Evolutionary conservation across 2,888 invertebrate genomes (phyloP), one percentile per base, ranked within the genome.

Genomic region (Ochropleura plecta): DNA sequence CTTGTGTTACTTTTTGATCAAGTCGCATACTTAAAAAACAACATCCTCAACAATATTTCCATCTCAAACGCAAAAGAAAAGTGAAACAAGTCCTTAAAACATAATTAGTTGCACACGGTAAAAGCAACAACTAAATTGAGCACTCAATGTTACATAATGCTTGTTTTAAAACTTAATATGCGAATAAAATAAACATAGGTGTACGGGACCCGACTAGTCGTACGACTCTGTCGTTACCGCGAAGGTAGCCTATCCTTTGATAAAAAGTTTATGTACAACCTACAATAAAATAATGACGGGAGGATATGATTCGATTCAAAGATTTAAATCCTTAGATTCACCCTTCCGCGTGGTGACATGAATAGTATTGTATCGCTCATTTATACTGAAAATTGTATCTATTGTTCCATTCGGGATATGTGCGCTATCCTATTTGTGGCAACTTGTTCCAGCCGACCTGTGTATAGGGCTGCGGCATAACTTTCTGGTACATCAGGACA

Each of bases 91-190:
- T 78, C 70, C 74, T 73, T 78, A 82, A 83, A 89, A 85, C 76
- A 88, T 79, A 86, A 88, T 91, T 90, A 92, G 89, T 91, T 85
- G 88, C 91, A 91, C 91, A 88, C 89, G 79, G 79, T 84, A 82
- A 86, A 92, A 92, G 90, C 92, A 90, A 89, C 89, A 92, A 93
- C 89, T 90, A 91, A 92, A 94, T 94, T 95, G 94, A 95, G 94
- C 94, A 95, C 94, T 92, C 92, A 90, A 88, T 88, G 87, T 87
- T 86, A 87, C 76, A 85, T 82, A 86, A 83, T 84, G 88, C 81
- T 84, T 84, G 86, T 83, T 83, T 87, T 87, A 88, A 84, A 87
- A 85, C 88, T 86, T 87, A 87, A 83, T 87, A 87, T 82, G 85
- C 79, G 71, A 84, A 85, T 85, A 84, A 83, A 85, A 86, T 81